Percentiles rank a stretch among this genome's conserved stretches.
phyloP scores from a whole-genome alignment of 2,888 invertebrate genomes.

The Agapetus fuscipes region DNA sequence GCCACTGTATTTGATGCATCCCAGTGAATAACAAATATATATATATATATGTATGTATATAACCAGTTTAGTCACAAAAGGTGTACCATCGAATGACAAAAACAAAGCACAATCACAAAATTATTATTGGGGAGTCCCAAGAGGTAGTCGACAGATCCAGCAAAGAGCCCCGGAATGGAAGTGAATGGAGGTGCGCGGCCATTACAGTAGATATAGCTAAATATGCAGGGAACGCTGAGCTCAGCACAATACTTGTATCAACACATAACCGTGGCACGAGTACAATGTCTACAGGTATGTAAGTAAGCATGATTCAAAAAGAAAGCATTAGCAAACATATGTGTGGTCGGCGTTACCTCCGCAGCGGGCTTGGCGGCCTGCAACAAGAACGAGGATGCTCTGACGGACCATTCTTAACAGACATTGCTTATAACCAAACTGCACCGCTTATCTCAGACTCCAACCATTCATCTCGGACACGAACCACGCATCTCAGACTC shows the following conservation, averaged over 20 bases:
- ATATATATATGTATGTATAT: too few species aligned
- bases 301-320: slow-evolving; percentile 33
- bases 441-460: too few species aligned
- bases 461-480: too few species aligned
- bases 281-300: slow-evolving; percentile 22
- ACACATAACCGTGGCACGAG: slow-evolving; percentile 21
- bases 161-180: slow-evolving; percentile 17
- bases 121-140: slow-evolving; percentile 15
- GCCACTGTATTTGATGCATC: slow-evolving; percentile 17
- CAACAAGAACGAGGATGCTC: slow-evolving; percentile 40
- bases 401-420: too few species aligned
- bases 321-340: slow-evolving; percentile 39
- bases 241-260: slow-evolving; percentile 19
- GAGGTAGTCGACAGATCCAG: slow-evolving; percentile 16
- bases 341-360: slow-evolving; percentile 47
- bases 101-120: slow-evolving; percentile 17
- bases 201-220: slow-evolving; percentile 19
- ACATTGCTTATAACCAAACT: too few species aligned
- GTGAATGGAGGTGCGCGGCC: slow-evolving; percentile 20
- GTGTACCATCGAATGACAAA: slow-evolving; percentile 17
- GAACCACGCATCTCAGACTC: too few species aligned
- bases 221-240: slow-evolving; percentile 21
- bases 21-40: slow-evolving; percentile 14
- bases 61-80: slow-evolving; percentile 20
- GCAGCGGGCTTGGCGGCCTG: slow-evolving; percentile 62